Percentiles rank a stretch among this genome's conserved stretches.
Evolutionary conservation across 35 echinoderm and acorn worm genomes (phyloP).

Genomic region (Holothuria glaberrima): DNA sequence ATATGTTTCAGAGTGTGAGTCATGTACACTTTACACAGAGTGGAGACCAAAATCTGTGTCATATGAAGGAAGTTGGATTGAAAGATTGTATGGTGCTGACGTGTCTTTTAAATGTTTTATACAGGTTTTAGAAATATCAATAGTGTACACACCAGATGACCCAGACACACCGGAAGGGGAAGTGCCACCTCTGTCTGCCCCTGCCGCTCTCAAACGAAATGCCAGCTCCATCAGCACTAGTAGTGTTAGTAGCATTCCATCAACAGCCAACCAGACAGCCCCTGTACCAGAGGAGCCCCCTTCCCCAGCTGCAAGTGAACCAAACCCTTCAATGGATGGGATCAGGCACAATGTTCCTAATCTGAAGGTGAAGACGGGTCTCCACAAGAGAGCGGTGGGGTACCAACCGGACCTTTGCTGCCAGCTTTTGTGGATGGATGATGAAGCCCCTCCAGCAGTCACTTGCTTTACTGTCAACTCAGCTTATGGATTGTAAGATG

Average conservation of each 20-base stretch:
- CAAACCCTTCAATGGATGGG: conserved; percentile 65
- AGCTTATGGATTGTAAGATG: conserved; percentile 90
- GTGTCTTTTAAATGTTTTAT: background rate
- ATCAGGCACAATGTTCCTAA: conserved; percentile 90
- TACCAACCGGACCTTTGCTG: conserved; percentile 84
- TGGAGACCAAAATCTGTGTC: too few species aligned
- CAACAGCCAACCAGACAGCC: conserved; percentile 42
- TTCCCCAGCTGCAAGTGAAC: conserved; percentile 7
- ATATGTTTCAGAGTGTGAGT: too few species aligned
- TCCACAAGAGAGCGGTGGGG: conserved; percentile 75
- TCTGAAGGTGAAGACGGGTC: conserved; percentile 79
- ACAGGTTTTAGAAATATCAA: conserved; percentile 90
- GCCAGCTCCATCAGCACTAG: conserved; percentile 82
- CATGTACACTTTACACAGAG: too few species aligned
- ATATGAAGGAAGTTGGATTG: too few species aligned
- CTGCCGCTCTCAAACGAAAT: conserved; percentile 79
- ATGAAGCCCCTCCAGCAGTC: conserved; percentile 82
- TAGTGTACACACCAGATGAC: conserved; percentile 92
- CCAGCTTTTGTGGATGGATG: conserved; percentile 91
- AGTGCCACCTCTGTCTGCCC: conserved; percentile 74
- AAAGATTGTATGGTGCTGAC: background rate
- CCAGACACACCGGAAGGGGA: conserved; percentile 88
- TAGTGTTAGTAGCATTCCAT: conserved; percentile 67
- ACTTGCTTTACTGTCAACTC: conserved; percentile 86
- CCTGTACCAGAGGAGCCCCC: conserved; percentile 43